Evolutionary conservation across 2,888 invertebrate genomes (phyloP), one percentile per base, ranked within the genome.

Genomic region (Lissonota sp.): DNA sequence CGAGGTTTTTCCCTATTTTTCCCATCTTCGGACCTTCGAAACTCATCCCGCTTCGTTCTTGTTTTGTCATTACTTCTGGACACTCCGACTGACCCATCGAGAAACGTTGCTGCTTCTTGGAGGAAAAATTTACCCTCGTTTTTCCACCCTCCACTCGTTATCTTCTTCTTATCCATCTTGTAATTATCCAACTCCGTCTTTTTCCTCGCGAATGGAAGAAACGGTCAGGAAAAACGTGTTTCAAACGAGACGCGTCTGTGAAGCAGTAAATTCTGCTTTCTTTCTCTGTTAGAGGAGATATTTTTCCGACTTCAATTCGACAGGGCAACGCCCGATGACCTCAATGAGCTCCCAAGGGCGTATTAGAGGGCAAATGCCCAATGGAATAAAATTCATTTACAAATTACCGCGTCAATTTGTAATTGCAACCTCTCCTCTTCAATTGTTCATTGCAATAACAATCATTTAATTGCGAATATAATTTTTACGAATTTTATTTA

Each of bases 251-350:
- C 62, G 49, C 58, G 64, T 14, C 58, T 14, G 44, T 8, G 58
- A 44, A 39, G 12, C 60, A 16, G 62, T 53, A 39, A 63, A 72
- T 53, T 8, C 69, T 58, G 39, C 51, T 37, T 39, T 62, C 57
- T 55, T 64, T 46, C 49, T 46, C 44, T 39, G 51, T 51, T 44
- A 8, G 3, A 26, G 44, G 44, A 4, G 4, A 26, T 75, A 66
- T 60, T 72, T 73, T 62, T 26, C 26, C 6, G 53, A 49, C 60
- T 6, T 44, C 44, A 26, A 63, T 78, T 74, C 73, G 73, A 78
- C 78, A 42, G 74, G 70, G 66, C 62, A 78, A 74, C 70, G 64
- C 70, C 74, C 70, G 70, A 66, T 74, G 81, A 81, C 73, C 81
- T 78, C 73, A 78, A 81, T 78, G 78, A 81, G 72, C 26, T 74